A percentile compares a stretch with the other conserved stretches of the same genome.
phyloP scores from a whole-genome alignment of 2,888 invertebrate genomes.

The Xestia sexstrigata region DNA sequence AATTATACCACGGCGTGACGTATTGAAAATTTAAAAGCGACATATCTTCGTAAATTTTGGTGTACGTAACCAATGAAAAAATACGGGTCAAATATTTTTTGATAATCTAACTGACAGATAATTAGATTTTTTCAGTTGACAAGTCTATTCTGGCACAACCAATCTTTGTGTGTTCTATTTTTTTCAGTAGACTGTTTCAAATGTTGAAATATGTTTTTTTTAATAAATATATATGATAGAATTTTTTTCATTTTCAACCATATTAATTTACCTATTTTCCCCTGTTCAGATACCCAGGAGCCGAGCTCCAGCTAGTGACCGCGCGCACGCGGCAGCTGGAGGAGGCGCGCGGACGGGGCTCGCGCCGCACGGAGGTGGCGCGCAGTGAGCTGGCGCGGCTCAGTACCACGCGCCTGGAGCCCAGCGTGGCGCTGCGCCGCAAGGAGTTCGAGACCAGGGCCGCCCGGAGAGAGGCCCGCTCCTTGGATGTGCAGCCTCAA shows the following conservation, averaged over 20 bases:
- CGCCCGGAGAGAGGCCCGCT: constrained; percentile 84
- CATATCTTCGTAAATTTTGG: too few relatives aligned
- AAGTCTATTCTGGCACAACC: too few relatives aligned
- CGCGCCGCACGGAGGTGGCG: constrained; percentile 92
- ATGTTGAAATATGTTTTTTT: neutral
- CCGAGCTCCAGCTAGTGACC: constrained; percentile 93
- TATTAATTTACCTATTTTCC: too few relatives aligned
- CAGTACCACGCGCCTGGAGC: constrained; percentile 92
- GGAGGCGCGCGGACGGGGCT: constrained; percentile 91
- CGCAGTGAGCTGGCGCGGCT: constrained; percentile 93
- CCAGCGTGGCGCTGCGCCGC: constrained; percentile 94
- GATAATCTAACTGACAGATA: too few relatives aligned
- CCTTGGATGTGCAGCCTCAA: constrained; percentile 86
- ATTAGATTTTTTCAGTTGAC: too few relatives aligned
- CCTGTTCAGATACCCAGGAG: constrained; percentile 82
- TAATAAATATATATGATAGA: too few relatives aligned
- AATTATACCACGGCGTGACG: too few relatives aligned
- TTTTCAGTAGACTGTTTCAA: neutral
- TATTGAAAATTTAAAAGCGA: too few relatives aligned
- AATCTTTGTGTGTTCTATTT: too few relatives aligned
- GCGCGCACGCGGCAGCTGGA: constrained; percentile 94
- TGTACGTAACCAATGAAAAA: too few relatives aligned
- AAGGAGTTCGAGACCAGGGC: constrained; percentile 93
- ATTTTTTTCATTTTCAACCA: too few relatives aligned
- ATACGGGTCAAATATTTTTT: too few relatives aligned